Percentiles rank a stretch among this genome's conserved stretches.
phyloP scores from a whole-genome alignment of 2,888 invertebrate genomes.

The Gasteruption jaculator region DNA sequence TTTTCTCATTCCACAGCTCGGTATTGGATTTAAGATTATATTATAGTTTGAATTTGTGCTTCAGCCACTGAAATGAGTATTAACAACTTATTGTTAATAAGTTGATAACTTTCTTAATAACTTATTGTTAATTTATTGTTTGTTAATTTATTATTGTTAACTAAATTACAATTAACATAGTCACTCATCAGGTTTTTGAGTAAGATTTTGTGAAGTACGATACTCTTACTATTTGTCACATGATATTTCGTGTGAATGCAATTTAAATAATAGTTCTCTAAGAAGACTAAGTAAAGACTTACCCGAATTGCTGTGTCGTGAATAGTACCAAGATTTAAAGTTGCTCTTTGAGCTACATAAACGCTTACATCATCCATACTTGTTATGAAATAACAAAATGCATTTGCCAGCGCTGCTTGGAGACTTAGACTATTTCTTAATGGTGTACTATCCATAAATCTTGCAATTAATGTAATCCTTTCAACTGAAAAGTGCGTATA shows the following conservation, averaged over 20 bases:
- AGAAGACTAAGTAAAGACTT: constrained; percentile 27
- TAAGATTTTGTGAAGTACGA: neutral
- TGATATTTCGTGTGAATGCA: neutral
- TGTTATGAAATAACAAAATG: constrained; percentile 93
- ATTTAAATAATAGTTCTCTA: neutral
- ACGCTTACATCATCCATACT: constrained; percentile 95
- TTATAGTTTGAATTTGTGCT: too few relatives aligned
- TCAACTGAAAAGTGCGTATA: constrained; percentile 77
- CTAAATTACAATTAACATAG: neutral
- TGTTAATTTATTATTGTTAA: neutral
- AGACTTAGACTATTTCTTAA: constrained; percentile 76
- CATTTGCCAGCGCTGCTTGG: constrained; percentile 91
- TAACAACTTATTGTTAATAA: too few relatives aligned
- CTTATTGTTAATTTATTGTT: too few relatives aligned
- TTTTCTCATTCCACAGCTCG: too few relatives aligned
- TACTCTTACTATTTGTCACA: neutral
- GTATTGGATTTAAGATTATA: too few relatives aligned
- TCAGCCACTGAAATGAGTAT: too few relatives aligned
- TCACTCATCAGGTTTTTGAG: neutral
- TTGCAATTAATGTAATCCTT: constrained; percentile 85
- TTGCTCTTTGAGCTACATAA: constrained; percentile 90
- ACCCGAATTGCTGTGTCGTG: constrained; percentile 85
- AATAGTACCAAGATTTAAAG: constrained; percentile 88
- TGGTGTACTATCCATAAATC: constrained; percentile 89
- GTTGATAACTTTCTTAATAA: too few relatives aligned